phyloP scores from a whole-genome alignment of 2,797 vertebrate species.

The Anomalospiza imberbis region DNA sequence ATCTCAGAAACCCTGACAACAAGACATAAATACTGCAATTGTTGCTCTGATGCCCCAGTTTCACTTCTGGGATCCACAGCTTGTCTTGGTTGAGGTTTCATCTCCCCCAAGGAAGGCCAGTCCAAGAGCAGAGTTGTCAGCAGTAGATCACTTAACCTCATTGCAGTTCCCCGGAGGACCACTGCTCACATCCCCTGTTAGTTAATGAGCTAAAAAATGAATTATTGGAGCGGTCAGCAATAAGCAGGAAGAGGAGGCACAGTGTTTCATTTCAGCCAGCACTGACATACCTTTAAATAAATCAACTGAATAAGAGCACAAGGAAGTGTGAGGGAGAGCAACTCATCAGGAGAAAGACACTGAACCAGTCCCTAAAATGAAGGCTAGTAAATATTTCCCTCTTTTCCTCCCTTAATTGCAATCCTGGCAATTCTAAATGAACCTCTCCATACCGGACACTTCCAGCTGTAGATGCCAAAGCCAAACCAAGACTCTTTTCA shows the following conservation, averaged over 20 bases:
- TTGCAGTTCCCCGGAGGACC: constrained; percentile 67
- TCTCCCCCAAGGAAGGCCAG: constrained; percentile 72
- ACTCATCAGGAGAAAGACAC: constrained; percentile 30
- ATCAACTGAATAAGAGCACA: constrained; percentile 43
- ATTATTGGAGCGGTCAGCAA: constrained; percentile 73
- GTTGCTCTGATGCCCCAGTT: neutral
- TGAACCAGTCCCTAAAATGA: constrained; percentile 4
- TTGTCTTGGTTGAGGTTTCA: constrained; percentile 25
- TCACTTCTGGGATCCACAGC: constrained; percentile 39
- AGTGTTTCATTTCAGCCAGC: constrained; percentile 55
- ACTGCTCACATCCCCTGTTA: constrained; percentile 73
- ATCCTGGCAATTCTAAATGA: neutral
- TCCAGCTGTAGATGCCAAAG: neutral
- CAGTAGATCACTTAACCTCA: constrained; percentile 73
- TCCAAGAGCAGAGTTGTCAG: constrained; percentile 74
- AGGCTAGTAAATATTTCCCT: neutral
- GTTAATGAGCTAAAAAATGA: constrained; percentile 83
- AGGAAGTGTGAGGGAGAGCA: constrained; percentile 33
- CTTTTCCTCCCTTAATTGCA: neutral
- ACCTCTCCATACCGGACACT: neutral
- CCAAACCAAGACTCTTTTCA: neutral
- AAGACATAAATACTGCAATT: neutral
- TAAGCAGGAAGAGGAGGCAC: constrained; percentile 69
- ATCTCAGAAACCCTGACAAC: neutral
- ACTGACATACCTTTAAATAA: constrained; percentile 76